Evolutionary conservation across 2,797 vertebrate species (phyloP).

Genomic region (Silurus lanzhouensis): DNA sequence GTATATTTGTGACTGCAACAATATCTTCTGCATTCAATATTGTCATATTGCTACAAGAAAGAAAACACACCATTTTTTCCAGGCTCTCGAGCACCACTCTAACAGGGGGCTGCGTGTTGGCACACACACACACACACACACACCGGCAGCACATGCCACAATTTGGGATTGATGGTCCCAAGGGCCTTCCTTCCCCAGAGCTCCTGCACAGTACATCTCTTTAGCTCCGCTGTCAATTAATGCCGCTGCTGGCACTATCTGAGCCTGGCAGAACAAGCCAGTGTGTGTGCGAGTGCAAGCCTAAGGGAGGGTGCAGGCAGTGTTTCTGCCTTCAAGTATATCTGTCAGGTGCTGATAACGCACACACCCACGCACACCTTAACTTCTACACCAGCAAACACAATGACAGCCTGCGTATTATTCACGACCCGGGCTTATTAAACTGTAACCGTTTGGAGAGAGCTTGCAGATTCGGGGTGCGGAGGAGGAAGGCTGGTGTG

Average conservation of each 20-base stretch:
- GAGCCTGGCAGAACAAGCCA: conserved; percentile 33
- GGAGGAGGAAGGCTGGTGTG: conserved; percentile 29
- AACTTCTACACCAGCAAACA: conserved; percentile 45
- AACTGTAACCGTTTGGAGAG: conserved; percentile 35
- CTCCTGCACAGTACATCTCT: conserved; percentile 36
- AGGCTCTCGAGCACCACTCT: background rate
- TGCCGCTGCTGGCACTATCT: conserved; percentile 40
- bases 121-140: conserved; percentile 3
- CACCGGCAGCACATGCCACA: background rate
- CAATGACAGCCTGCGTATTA: conserved; percentile 58
- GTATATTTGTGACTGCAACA: background rate
- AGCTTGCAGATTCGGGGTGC: conserved; percentile 17
- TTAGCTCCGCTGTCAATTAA: conserved; percentile 53
- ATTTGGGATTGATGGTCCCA: conserved; percentile 32
- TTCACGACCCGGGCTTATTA: conserved; percentile 31
- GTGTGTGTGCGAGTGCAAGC: conserved; percentile 12
- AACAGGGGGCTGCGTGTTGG: background rate
- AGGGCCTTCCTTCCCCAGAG: conserved; percentile 24
- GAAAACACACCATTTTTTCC: background rate
- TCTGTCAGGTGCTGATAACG: conserved; percentile 43
- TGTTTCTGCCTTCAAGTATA: conserved; percentile 44
- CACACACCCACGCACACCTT: conserved; percentile 40
- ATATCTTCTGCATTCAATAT: conserved; percentile 6
- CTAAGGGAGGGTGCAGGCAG: conserved; percentile 19
- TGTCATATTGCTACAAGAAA: background rate